phyloP scores from a whole-genome alignment of 2,797 vertebrate genomes.

The Cynodonichthys magdalenae region DNA sequence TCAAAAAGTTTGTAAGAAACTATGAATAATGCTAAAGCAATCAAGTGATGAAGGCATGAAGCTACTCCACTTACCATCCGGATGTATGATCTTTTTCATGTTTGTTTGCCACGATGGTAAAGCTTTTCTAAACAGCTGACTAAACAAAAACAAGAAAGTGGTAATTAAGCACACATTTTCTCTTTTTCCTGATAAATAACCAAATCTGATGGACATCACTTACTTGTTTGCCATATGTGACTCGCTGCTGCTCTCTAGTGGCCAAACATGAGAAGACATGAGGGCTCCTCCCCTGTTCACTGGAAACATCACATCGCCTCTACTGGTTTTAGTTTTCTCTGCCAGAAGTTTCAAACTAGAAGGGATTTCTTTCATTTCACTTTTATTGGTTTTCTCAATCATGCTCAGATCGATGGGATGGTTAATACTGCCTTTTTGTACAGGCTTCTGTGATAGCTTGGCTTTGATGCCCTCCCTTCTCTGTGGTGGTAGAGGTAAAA shows the following conservation, averaged over 20 bases:
- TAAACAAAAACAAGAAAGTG: constrained; percentile 23
- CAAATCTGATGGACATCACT: background rate
- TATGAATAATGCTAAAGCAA: background rate
- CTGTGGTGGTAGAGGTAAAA: constrained; percentile 4
- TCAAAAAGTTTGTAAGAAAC: constrained; percentile 10
- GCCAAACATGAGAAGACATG: constrained; percentile 1
- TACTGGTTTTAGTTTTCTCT: constrained; percentile 13
- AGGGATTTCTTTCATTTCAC: constrained; percentile 5
- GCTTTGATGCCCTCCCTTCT: constrained; percentile 8
- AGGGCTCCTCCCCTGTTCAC: constrained; percentile 23
- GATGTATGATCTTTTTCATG: background rate
- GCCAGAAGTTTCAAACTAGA: background rate
- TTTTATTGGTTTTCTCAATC: background rate
- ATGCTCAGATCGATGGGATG: background rate
- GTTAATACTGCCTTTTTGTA: background rate
- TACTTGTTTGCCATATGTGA: constrained; percentile 42
- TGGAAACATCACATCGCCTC: constrained; percentile 12
- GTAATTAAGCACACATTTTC: background rate
- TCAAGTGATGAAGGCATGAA: background rate
- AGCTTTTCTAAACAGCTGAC: constrained; percentile 36
- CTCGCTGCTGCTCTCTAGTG: constrained; percentile 62
- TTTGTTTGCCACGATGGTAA: constrained; percentile 20
- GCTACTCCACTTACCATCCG: constrained; percentile 39
- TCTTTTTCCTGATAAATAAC: background rate
- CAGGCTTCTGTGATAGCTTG: background rate